Conservation (phyloP, 2,797 vertebrate species). For the Lerista edwardsae region DNA sequence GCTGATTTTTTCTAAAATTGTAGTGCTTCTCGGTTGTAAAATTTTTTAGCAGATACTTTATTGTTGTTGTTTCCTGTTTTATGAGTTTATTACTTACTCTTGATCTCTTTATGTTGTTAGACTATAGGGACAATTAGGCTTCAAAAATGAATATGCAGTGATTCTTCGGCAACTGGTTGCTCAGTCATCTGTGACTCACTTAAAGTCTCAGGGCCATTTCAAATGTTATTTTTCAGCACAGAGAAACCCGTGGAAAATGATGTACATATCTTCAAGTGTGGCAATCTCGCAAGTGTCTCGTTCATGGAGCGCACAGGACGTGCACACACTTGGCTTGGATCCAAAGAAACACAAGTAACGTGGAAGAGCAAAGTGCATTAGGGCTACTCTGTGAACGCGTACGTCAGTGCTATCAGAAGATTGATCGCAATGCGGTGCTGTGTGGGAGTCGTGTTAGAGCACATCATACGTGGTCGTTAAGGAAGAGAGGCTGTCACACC, state of each 20-base stretch:
- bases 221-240: neutral
- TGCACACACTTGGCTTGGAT: neutral
- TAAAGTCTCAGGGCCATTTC: neutral
- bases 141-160: neutral
- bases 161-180: neutral
- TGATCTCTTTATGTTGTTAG: slow-evolving; percentile 7
- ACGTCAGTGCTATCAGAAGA: too few species aligned
- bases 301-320: neutral
- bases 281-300: too few species aligned
- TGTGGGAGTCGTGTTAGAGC: too few species aligned
- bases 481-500: too few species aligned
- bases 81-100: slow-evolving; percentile 6
- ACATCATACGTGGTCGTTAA: too few species aligned
- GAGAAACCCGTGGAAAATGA: neutral
- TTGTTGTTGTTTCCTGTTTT: slow-evolving; percentile 19
- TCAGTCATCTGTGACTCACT: neutral
- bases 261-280: neutral
- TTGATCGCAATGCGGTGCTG: too few species aligned
- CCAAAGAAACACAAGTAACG: too few species aligned
- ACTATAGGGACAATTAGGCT: slow-evolving; percentile 3
- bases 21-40: neutral
- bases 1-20: neutral
- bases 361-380: too few species aligned
- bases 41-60: neutral
- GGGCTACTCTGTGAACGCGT: too few species aligned